Percentiles rank a stretch among this genome's conserved stretches.
Evolutionary conservation across 2,113 vertebrate genomes (phyloP).

Genomic region (Proteles cristata): DNA sequence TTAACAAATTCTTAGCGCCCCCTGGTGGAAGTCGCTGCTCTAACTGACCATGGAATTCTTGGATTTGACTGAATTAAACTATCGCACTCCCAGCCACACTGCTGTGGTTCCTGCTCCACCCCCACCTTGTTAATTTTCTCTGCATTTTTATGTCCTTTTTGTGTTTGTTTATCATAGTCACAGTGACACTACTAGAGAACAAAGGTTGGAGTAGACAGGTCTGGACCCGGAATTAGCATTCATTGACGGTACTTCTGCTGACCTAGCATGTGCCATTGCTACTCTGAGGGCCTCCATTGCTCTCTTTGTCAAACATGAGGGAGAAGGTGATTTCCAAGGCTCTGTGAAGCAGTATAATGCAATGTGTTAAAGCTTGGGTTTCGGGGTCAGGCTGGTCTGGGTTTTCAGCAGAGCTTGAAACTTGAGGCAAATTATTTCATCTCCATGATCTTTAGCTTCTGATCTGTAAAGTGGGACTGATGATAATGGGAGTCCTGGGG

Average conservation of each 20-base stretch:
- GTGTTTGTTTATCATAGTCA: background rate
- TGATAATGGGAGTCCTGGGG: background rate
- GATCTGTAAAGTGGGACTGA: background rate
- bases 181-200: background rate
- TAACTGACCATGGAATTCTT: background rate
- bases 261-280: background rate
- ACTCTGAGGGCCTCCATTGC: background rate
- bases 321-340: no score
- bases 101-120: background rate
- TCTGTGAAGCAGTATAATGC: background rate
- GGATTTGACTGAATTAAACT: background rate
- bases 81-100: background rate
- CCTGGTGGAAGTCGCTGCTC: background rate
- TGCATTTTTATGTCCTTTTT: background rate
- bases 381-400: background rate
- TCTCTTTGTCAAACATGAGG: rapidly evolving
- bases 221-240: background rate
- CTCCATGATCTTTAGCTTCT: background rate
- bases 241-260: background rate
- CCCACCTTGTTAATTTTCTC: background rate
- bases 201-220: background rate
- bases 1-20: background rate
- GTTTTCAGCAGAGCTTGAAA: background rate
- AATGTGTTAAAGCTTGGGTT: background rate
- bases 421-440: background rate